Evolutionary conservation across 2,888 invertebrate species (phyloP), one percentile per base, ranked within the genome.

Genomic region (Cepaea hortensis): DNA sequence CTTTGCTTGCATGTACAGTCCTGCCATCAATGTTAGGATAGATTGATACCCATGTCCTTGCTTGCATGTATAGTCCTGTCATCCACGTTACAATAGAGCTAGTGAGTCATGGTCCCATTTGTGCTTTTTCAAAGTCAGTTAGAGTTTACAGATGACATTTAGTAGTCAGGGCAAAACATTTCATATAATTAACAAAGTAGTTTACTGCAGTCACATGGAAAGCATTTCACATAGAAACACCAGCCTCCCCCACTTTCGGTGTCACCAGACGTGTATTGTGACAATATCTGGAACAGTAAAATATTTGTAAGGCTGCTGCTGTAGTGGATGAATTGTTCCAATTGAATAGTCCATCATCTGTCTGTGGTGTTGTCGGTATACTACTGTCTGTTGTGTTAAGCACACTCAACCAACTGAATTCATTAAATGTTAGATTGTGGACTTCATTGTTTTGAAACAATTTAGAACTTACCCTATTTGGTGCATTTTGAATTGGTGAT

Each of bases 161-260:
- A 11, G 35, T 55, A 23, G 55, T 79, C 77, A 3, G 85, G 85
- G 50, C 85, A 85, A 55, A 81, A 85, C 0, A 81, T 81, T 9
- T 62, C 85, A 79, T 85, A 85, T 3, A 81, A n/a, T 73, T 70
- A 1, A 48, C 85, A 85, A 7, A 7, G 20, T 13, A 73, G 81
- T 20, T 72, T 80, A 7, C 23, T 20, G 48, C 85, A 85, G 11
- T 73, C 73, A 46, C 85, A 85, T 7, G 80, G 85, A 70, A 81
- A 80, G n/a, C 85, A 85, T 18, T 20, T 20, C 15, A 68, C 13
- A n/a, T 5, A 1, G 7, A 3, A 23, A 61, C 77, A n/a, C 15
- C 3, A n/a, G 23, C 18, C 23, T 20, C 61, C 0, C 9, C 11
- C 2, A n/a, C n/a, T 3, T n/a, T 5, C 6, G 11, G 23, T 3